Evolutionary conservation across 2,113 vertebrate species (phyloP), one percentile per base, ranked within the genome.

Genomic region (Eira barbara): DNA sequence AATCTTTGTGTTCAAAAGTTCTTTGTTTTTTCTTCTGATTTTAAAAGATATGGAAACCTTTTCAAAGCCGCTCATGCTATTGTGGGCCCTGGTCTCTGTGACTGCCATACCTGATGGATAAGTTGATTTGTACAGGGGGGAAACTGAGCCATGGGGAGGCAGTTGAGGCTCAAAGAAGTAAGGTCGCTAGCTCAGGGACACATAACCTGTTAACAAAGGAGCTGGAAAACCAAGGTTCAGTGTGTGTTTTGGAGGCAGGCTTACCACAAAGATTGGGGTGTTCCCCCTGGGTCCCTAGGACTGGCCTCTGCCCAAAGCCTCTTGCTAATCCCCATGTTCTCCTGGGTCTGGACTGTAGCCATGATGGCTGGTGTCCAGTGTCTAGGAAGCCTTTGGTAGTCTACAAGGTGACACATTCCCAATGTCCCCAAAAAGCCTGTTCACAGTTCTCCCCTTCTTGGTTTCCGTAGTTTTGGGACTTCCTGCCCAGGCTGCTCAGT

Each of bases 91-190:
- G 52, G 23, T 15, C n/a, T 90, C 27, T 25, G 76, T 27, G 69
- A 39, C 1, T 71, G 8, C 59, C 1, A 0, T 29, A 12, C n/a
- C 23, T 11, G 65, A 57, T 6, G 20, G 27, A 2, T 49, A 49
- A 39, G 1, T 45, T 20, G 55, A n/a, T 79, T 92, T 74, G n/a
- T 14, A 31, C 12, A 34, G 82, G 59, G 49, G 49, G 69, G 67
- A 96, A 82, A 96, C 73, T 13, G 86, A 92, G 84, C 78, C 59
- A 63, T 13, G 2, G 17, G 3, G 87, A 7, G 3, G 15, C 4
- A 20, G 9, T 2, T 5, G 4, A 80, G 84, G 25, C 42, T 59
- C n/a, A 27, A 17, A n/a, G 57, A 18, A 25, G 5, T 39, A 11
- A 34, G 20, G 52, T 18, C 15, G 4, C 73, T 31, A 29, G 6